Percentiles rank a stretch among this genome's conserved stretches.
Evolutionary conservation across 2,888 invertebrate species (phyloP).

Genomic region (Apomyelois bistriatella): DNA sequence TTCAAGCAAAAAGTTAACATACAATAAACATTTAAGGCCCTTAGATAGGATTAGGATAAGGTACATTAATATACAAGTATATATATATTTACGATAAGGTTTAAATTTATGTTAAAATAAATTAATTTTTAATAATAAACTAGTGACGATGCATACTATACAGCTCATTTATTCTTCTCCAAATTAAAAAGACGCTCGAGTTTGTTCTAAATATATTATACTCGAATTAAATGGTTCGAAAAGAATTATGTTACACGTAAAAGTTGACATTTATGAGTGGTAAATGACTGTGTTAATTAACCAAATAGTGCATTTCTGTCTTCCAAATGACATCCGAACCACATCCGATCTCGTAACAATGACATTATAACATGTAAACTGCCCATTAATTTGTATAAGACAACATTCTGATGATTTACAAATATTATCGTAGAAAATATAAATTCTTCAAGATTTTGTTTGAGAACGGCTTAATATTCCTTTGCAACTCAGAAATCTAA

Average conservation of each 20-base stretch:
- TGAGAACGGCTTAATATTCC: background rate
- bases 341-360: constrained; percentile 52
- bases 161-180: constrained; percentile 29
- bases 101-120: too few species aligned
- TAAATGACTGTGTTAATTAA: constrained; percentile 65
- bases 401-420: constrained; percentile 35
- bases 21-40: too few species aligned
- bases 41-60: too few species aligned
- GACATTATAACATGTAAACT: constrained; percentile 32
- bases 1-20: too few species aligned
- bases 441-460: background rate
- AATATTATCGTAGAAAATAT: constrained; percentile 2
- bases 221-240: constrained; percentile 42
- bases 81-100: too few species aligned
- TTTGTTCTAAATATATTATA: constrained; percentile 46
- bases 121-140: constrained; percentile 18
- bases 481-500: too few species aligned
- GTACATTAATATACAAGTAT: too few species aligned
- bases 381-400: constrained; percentile 22
- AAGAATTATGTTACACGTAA: constrained; percentile 62
- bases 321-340: constrained; percentile 35
- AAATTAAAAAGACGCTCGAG: constrained; percentile 26
- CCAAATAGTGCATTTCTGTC: constrained; percentile 51
- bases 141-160: constrained; percentile 27
- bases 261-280: constrained; percentile 63